Evolutionary conservation across 1,140 invertebrate genomes (phyloP).

Genomic region (Cecropterus lyciades): DNA sequence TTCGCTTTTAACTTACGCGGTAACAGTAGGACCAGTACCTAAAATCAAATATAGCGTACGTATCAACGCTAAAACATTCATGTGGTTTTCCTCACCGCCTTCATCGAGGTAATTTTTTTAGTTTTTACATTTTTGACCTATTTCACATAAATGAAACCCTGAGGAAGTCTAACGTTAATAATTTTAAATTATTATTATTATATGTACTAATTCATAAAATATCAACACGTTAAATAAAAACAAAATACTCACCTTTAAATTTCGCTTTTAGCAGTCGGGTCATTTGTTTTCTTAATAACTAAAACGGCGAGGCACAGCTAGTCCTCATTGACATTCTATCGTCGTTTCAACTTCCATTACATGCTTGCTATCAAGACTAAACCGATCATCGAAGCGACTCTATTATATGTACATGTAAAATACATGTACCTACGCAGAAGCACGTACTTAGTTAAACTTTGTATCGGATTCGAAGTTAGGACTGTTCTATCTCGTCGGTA

Average conservation of each 20-base stretch:
- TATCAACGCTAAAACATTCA: conserved; percentile 10
- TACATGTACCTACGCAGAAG: background rate
- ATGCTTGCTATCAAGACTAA: background rate
- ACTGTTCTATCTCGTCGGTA: conserved; percentile 2
- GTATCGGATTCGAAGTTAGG: conserved; percentile 17
- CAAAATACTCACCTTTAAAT: too few relatives aligned
- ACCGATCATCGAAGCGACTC: background rate
- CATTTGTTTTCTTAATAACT: too few relatives aligned
- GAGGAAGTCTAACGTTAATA: background rate
- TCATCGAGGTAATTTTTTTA: conserved; percentile 3
- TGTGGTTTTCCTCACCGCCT: conserved; percentile 9
- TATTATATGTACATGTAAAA: background rate
- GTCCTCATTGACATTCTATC: too few relatives aligned
- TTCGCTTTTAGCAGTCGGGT: too few relatives aligned
- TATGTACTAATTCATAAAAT: too few relatives aligned
- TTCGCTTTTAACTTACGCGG: background rate
- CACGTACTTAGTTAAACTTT: conserved; percentile 20
- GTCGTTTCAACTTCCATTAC: too few relatives aligned
- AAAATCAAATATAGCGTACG: conserved; percentile 2
- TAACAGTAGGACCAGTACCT: background rate
- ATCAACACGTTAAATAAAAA: too few relatives aligned
- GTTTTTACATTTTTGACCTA: conserved; percentile 13
- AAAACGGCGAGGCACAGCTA: too few relatives aligned
- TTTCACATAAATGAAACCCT: conserved; percentile 7
- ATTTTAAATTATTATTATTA: background rate